Evolutionary conservation across 2,797 vertebrate species (phyloP), one percentile per base, ranked within the genome.

Genomic region (Sebastes hopkinsi): DNA sequence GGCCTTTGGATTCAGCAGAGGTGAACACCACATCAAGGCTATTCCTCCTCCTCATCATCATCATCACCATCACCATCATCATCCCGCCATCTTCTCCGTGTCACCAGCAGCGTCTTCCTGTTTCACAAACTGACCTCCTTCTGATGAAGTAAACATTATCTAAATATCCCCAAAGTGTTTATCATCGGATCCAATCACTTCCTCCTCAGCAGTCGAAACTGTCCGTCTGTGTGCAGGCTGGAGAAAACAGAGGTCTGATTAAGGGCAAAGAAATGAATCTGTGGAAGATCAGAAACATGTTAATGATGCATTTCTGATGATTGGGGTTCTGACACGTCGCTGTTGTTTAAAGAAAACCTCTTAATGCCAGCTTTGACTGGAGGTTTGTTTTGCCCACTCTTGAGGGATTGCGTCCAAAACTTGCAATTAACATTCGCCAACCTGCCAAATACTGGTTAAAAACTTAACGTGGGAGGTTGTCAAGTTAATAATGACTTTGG

Each of bases 181-280:
- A 82, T 79, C 82, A 67, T 66, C 32, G 4, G 7, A 55, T 76
- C 82, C 79, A 91, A 88, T 89, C 83, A 85, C 22, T 18, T 72
- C 58, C 58, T 74, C 50, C 50, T 10, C 75, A 52, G 66, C 30
- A 20, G 50, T 60, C 62, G 60, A 59, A 70, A n/a, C 77, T 61
- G 75, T 56, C 2, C 72, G 20, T 16, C 50, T 6, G 18, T 77
- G 22, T 46, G 16, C 22, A 8, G 25, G 9, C 34, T 6, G 50
- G 55, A 60, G 68, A 56, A 77, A 76, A 42, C 85, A 54, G 16
- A 55, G 69, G 78, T 85, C 50, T 87, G 82, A 89, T 89, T 86
- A 69, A 85, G 79, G 82, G 78, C 67, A 84, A 7, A 25, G 13
- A 61, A 56, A 52, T 9, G 61, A 73, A 65, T 52, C 65, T 77